phyloP scores from a whole-genome alignment of 2,113 vertebrate species.

The Nycticorax nycticorax region DNA sequence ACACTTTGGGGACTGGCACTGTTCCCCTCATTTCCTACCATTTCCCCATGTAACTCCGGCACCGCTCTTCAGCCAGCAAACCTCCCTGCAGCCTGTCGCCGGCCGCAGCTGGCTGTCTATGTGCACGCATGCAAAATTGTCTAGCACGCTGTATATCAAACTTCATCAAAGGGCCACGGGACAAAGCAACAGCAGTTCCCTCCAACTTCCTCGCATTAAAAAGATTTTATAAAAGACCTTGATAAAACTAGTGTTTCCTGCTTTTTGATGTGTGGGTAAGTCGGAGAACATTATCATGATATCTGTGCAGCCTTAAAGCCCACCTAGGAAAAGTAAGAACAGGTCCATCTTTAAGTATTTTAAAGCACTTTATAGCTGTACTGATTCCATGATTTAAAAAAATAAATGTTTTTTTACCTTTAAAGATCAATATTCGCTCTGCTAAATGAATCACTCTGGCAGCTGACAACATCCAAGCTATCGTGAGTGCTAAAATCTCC shows the following conservation, averaged over 20 bases:
- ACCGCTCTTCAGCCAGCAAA: not conserved
- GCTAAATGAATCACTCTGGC: not conserved
- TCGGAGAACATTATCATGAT: not conserved
- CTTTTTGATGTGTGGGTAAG: slow-evolving; percentile 66
- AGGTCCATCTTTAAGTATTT: not conserved
- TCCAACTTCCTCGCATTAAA: slow-evolving; percentile 60
- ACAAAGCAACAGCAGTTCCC: slow-evolving; percentile 46
- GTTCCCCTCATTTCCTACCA: slow-evolving; percentile 3
- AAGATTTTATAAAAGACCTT: slow-evolving; percentile 62
- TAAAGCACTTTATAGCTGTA: not conserved
- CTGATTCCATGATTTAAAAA: not conserved
- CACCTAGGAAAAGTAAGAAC: not conserved
- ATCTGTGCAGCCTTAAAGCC: not conserved
- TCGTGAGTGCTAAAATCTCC: not conserved
- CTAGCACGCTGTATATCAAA: slow-evolving; percentile 12
- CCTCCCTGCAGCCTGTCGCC: not conserved
- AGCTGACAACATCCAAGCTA: not conserved
- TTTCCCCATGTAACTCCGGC: not conserved
- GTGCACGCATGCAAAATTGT: not conserved
- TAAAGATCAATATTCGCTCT: not conserved
- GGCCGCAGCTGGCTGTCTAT: slow-evolving; percentile 68
- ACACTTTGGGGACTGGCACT: not conserved
- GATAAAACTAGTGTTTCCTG: slow-evolving; percentile 77
- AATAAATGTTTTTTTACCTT: not conserved
- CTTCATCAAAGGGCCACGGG: slow-evolving; percentile 57